These are phyloP conservation scores for Psilopsiagon aymara DNA, from an alignment of 2,113 vertebrate genomes.

Conservation along the genomic window DNA sequence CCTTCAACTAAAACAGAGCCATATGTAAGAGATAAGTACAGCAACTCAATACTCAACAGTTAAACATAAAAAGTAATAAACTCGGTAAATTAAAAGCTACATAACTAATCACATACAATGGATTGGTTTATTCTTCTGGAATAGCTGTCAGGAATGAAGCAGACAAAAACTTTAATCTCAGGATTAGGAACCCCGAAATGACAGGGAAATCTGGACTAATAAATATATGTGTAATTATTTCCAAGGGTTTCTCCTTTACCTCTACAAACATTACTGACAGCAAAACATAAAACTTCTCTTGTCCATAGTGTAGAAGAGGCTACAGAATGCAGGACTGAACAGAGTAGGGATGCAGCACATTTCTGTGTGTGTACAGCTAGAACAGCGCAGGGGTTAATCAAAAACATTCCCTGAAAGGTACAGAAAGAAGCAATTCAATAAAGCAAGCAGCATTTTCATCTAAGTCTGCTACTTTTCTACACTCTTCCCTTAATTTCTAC, in stretches of 20 bases:
- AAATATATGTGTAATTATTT: neutral
- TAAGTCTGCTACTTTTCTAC: neutral
- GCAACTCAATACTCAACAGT: neutral
- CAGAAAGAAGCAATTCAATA: constrained; percentile 22
- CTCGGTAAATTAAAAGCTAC: neutral
- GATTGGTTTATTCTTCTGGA: neutral
- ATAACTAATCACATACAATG: neutral
- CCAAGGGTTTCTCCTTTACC: constrained; percentile 3
- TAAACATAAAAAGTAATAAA: neutral
- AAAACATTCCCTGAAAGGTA: constrained; percentile 17
- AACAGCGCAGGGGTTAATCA: neutral
- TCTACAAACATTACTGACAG: constrained; percentile 7
- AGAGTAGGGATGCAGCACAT: neutral
- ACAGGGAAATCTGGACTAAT: neutral
- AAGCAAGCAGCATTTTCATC: neutral
- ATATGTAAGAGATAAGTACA: neutral
- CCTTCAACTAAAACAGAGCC: neutral
- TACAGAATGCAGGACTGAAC: neutral
- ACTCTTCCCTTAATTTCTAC: neutral
- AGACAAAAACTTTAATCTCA: neutral
- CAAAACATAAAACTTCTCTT: constrained; percentile 26
- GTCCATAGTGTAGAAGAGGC: neutral
- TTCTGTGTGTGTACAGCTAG: neutral
- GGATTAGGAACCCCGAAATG: neutral
- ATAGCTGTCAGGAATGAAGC: neutral